Evolutionary conservation across 2,888 invertebrate species (phyloP).

Genomic region (Trachelus iudaicus): DNA sequence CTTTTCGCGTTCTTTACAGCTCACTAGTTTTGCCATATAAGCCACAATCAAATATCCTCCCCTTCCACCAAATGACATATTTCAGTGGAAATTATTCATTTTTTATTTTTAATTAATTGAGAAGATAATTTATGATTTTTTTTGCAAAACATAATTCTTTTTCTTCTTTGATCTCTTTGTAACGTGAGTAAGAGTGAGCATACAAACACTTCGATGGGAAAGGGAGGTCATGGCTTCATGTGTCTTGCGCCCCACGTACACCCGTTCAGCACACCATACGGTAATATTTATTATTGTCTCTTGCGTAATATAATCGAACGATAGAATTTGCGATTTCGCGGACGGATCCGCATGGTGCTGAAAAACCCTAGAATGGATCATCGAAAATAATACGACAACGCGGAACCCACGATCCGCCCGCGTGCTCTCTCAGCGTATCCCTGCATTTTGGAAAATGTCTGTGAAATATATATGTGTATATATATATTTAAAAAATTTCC

Average conservation of each 20-base stretch:
- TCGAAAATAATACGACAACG: not conserved
- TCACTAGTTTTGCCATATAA: not conserved
- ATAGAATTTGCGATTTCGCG: not conserved
- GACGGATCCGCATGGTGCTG: not conserved
- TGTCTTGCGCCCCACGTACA: not conserved
- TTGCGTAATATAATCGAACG: not conserved
- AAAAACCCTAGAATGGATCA: not conserved
- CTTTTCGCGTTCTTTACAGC: not conserved
- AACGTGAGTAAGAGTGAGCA: not conserved
- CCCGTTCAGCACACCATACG: not conserved
- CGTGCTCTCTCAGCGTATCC: not conserved
- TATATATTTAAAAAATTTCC: not conserved
- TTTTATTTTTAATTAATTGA: not conserved
- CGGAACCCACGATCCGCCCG: not conserved
- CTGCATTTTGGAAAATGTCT: not conserved
- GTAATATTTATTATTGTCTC: not conserved
- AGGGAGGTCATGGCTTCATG: not conserved
- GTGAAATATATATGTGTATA: not conserved
- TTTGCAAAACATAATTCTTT: not conserved
- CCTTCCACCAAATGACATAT: not conserved
- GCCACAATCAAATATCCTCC: constrained; percentile 1
- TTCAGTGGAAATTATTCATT: not conserved
- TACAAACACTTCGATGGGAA: not conserved
- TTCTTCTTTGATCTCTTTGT: not conserved
- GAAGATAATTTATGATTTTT: not conserved